A percentile compares a stretch with the other conserved stretches of the same genome.
These are phyloP conservation scores for Heliconius cydno DNA, from an alignment of 2,888 invertebrate species.

Conservation along the genomic window DNA sequence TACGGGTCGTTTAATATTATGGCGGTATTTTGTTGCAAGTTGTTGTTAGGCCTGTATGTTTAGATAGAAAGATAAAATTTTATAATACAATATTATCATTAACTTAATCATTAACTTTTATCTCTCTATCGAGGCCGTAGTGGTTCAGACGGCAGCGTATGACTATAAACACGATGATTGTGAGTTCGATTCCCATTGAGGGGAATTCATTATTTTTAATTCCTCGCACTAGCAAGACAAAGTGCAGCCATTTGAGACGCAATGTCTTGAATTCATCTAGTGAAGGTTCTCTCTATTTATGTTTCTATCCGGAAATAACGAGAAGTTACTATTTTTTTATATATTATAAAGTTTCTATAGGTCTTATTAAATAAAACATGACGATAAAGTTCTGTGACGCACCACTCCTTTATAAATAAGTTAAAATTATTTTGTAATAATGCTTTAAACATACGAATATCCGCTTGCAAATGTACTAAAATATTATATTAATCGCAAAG, in stretches of 20 bases:
- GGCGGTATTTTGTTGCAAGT: not conserved
- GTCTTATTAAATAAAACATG: not conserved
- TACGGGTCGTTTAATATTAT: conserved; percentile 19
- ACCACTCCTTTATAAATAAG: not conserved
- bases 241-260: too few species aligned
- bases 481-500: conserved; percentile 4
- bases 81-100: too few species aligned
- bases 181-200: not conserved
- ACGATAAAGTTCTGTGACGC: not conserved
- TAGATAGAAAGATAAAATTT: not conserved
- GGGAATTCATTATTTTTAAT: not conserved
- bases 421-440: not conserved
- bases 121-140: too few species aligned
- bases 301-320: too few species aligned
- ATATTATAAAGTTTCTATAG: not conserved
- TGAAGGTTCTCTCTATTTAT: too few species aligned
- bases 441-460: not conserved
- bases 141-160: too few species aligned
- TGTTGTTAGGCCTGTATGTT: not conserved
- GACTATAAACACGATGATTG: too few species aligned
- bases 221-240: not conserved
- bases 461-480: conserved; percentile 14
- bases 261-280: too few species aligned
- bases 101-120: too few species aligned
- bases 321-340: too few species aligned